Evolutionary conservation across 1,140 invertebrate genomes (phyloP).

Genomic region (Formica exsecta): DNA sequence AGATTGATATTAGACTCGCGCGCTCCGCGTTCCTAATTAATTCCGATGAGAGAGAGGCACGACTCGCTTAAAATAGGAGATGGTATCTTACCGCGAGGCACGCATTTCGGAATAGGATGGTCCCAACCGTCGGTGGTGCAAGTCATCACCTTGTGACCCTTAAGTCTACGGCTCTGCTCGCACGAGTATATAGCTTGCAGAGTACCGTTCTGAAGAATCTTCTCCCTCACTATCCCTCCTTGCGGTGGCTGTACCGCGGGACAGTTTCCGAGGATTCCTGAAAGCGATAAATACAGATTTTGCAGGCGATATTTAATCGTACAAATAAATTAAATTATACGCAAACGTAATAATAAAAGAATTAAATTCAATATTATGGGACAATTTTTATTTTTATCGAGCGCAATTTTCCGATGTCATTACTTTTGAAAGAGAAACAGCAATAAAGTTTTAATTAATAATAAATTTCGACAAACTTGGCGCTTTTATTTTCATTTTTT

Average conservation of each 20-base stretch:
- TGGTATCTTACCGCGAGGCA: constrained; percentile 77
- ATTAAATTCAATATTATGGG: too few species aligned
- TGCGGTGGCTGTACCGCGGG: constrained; percentile 76
- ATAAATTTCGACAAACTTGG: too few species aligned
- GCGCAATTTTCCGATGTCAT: too few species aligned
- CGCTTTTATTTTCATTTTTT: too few species aligned
- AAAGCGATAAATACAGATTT: constrained; percentile 48
- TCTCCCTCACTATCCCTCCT: constrained; percentile 79
- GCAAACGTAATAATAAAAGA: too few species aligned
- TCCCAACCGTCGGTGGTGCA: constrained; percentile 81
- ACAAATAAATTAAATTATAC: too few species aligned
- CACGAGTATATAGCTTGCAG: constrained; percentile 81
- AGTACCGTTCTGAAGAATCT: constrained; percentile 78
- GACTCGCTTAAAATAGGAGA: too few species aligned
- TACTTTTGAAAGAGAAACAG: too few species aligned
- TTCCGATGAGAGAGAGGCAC: not conserved
- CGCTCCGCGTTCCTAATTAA: not conserved
- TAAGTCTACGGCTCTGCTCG: constrained; percentile 78
- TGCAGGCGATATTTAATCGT: not conserved
- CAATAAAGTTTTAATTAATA: too few species aligned
- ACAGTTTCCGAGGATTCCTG: constrained; percentile 78
- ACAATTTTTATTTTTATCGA: too few species aligned
- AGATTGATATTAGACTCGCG: constrained; percentile 31
- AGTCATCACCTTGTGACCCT: constrained; percentile 81
- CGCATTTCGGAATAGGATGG: constrained; percentile 80